These are phyloP conservation scores for Drosophila aff. DNA, from an alignment of 1,140 invertebrate genomes.

Conservation along the genomic window DNA sequence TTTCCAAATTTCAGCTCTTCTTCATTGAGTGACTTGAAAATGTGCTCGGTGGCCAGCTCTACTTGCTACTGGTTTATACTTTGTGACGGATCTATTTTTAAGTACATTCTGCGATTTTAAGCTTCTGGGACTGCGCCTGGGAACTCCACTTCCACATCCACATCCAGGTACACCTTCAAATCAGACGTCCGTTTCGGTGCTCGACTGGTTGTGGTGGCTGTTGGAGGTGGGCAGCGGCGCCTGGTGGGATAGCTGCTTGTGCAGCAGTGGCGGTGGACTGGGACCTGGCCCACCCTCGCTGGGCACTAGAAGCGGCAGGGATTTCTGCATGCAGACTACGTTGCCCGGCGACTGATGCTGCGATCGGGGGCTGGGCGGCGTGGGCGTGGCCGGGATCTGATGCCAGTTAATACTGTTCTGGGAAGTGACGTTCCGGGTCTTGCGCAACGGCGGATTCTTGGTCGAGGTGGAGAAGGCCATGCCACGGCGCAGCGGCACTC, in stretches of 20 bases:
- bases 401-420: slow-evolving; percentile 86
- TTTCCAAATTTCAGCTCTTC: not conserved
- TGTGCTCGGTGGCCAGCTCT: slow-evolving; percentile 15
- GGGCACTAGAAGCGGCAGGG: slow-evolving; percentile 45
- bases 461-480: slow-evolving; percentile 87
- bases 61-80: slow-evolving; percentile 23
- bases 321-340: slow-evolving; percentile 41
- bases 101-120: slow-evolving; percentile 31
- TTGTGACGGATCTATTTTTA: slow-evolving; percentile 45
- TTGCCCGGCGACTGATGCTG: slow-evolving; percentile 58
- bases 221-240: slow-evolving; percentile 48
- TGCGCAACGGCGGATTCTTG: slow-evolving; percentile 90
- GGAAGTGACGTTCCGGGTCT: slow-evolving; percentile 87
- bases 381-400: slow-evolving; percentile 78
- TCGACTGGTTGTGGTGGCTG: slow-evolving; percentile 44
- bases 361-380: slow-evolving; percentile 72
- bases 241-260: slow-evolving; percentile 72
- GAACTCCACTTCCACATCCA: not conserved
- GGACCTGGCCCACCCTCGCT: slow-evolving; percentile 26
- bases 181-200: slow-evolving; percentile 77
- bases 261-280: slow-evolving; percentile 40
- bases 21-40: slow-evolving; percentile 1
- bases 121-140: slow-evolving; percentile 11
- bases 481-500: slow-evolving; percentile 88
- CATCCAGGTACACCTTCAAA: slow-evolving; percentile 3